These are phyloP conservation scores for Dexiosoma caninum DNA, from an alignment of 2,888 invertebrate species.

Conservation along the genomic window DNA sequence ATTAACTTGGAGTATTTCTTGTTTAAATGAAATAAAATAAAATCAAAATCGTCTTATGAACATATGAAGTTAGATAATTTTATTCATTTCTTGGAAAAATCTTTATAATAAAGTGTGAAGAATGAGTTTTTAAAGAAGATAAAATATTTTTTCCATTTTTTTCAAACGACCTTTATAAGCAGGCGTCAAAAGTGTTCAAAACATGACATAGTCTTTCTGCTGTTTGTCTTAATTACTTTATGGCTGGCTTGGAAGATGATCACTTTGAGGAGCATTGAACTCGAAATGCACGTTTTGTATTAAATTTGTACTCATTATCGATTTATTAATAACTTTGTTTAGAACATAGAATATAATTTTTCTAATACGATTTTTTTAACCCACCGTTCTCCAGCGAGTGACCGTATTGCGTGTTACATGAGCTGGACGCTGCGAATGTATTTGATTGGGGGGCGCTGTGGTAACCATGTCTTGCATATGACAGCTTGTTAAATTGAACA, in stretches of 20 bases:
- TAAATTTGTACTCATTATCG: not conserved
- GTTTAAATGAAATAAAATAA: conserved; percentile 6
- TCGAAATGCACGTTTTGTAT: conserved; percentile 35
- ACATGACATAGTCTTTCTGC: not conserved
- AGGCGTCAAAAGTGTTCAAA: not conserved
- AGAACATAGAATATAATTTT: not conserved
- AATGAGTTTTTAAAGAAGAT: not conserved
- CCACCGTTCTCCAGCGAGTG: conserved; percentile 54
- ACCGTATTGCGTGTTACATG: conserved; percentile 40
- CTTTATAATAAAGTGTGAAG: not conserved
- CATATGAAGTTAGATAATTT: not conserved
- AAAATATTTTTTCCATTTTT: not conserved
- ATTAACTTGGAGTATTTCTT: not conserved
- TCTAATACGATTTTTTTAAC: conserved; percentile 14
- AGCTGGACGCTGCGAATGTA: conserved; percentile 52
- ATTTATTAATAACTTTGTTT: not conserved
- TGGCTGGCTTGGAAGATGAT: not conserved
- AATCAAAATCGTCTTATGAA: no score
- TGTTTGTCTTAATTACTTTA: not conserved
- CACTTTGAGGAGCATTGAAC: conserved; percentile 31
- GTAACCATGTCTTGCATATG: conserved; percentile 34
- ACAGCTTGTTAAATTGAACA: conserved; percentile 27
- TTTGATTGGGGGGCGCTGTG: conserved; percentile 32
- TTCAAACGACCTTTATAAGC: not conserved
- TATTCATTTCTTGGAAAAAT: not conserved